Percentiles rank a stretch among this genome's conserved stretches.
Conservation (phyloP, 2,888 invertebrate genomes). For the Sminthurides aquaticus region DNA sequence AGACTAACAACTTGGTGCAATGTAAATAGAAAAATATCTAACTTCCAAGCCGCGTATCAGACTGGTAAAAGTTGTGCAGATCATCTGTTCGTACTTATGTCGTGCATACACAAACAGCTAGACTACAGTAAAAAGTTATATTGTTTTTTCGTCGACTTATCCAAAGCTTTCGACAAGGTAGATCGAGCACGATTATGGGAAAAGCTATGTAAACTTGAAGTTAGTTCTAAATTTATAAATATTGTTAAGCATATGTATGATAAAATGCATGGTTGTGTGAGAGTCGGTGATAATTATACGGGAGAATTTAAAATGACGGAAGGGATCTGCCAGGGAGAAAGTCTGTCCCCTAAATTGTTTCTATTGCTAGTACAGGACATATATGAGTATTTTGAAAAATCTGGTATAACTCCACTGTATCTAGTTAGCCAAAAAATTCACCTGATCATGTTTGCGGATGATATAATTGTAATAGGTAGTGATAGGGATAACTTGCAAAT, state of each 20-base stretch:
- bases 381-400: neutral
- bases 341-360: neutral
- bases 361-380: neutral
- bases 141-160: slow-evolving; percentile 12
- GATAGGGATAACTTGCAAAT: neutral
- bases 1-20: slow-evolving; percentile 3
- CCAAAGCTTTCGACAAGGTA: slow-evolving; percentile 12
- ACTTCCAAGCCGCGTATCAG: slow-evolving; percentile 10
- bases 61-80: slow-evolving; percentile 1
- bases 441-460: slow-evolving; percentile 7
- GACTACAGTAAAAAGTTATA: neutral
- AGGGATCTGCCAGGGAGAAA: slow-evolving; percentile 11
- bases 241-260: slow-evolving; percentile 8
- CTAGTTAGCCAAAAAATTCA: slow-evolving; percentile 1
- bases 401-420: neutral
- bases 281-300: neutral
- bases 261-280: neutral
- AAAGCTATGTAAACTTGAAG: neutral
- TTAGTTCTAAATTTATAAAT: slow-evolving; percentile 6
- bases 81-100: neutral
- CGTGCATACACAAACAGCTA: neutral
- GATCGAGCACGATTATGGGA: neutral
- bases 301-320: slow-evolving; percentile 7
- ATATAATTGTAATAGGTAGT: slow-evolving; percentile 2
- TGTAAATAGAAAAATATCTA: neutral